phyloP scores from a whole-genome alignment of 2,797 vertebrate species.

The Poeciliopsis paucimaculata region DNA sequence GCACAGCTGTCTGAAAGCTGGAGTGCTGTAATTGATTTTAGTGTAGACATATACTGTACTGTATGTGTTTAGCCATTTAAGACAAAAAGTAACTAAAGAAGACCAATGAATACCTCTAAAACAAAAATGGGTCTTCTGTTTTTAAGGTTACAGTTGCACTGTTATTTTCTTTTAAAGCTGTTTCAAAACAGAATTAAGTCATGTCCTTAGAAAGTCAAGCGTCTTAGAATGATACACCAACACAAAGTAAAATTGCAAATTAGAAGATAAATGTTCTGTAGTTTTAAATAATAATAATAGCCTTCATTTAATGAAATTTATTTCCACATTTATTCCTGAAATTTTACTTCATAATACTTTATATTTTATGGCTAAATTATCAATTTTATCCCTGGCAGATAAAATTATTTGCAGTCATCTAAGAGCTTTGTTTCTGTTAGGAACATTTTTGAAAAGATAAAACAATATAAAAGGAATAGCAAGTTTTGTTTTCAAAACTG shows the following conservation, averaged over 20 bases:
- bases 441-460: not conserved
- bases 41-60: not conserved
- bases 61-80: not conserved
- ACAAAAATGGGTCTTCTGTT: not conserved
- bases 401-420: not conserved
- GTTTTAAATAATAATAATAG: too few relatives aligned
- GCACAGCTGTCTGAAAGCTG: conserved; percentile 6
- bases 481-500: not conserved
- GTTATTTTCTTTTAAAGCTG: not conserved
- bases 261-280: too few relatives aligned
- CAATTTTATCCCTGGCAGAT: not conserved
- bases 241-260: not conserved
- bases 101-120: not conserved
- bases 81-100: not conserved
- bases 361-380: not conserved
- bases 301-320: too few relatives aligned
- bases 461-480: not conserved
- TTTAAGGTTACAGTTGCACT: not conserved
- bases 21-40: not conserved
- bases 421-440: not conserved
- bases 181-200: not conserved
- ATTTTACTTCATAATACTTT: not conserved
- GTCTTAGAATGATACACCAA: not conserved
- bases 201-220: not conserved
- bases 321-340: not conserved